Evolutionary conservation across 2,888 invertebrate genomes (phyloP), one percentile per base, ranked within the genome.

Genomic region (Pyrochroa serraticornis): DNA sequence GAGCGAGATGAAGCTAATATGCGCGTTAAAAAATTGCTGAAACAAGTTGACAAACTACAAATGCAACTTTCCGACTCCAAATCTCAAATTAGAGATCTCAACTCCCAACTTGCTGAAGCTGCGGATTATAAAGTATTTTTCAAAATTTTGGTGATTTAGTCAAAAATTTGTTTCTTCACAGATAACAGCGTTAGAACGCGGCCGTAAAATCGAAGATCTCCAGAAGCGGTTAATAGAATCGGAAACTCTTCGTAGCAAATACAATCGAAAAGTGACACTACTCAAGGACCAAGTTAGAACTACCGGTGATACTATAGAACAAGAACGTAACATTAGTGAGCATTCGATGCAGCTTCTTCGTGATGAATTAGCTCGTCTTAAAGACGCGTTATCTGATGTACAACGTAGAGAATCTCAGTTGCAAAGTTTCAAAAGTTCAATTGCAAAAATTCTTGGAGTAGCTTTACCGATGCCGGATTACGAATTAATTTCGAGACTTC

Each of bases 171-270:
- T 22, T 22, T 22, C n/a, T 60, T 72, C 73, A 36, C 75, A 93
- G 92, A 91, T 93, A 70, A 89, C 91, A 10, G 88, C 93, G 0
- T 74, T 93, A 68, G 93, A 94, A 76, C 83, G 92, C 31, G 91
- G 91, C 1, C 84, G 93, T 22, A 93, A 92, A 79, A 85, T 93
- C 49, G 93, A 93, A 73, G 93, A 93, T 60, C 80, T 93, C 1
- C 91, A 92, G 65, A 89, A 90, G 74, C 87, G 90, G 63, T 78
- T 93, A 22, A 88, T 91, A 38, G 93, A 93, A 74, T 86, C 92
- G 37, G 93, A 94, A 73, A 83, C 90, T 66, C 80, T 93, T 31
- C 84, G 92, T 47, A 87, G 88, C 1, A 85, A 91, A 36, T 90
- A 88, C 77, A 87, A 86, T 71, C 83, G 90, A 58, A 91, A 91